Base-by-base conservation (phyloP, 2,113 vertebrate genomes). In the Dendrocopos noguchii region DNA sequence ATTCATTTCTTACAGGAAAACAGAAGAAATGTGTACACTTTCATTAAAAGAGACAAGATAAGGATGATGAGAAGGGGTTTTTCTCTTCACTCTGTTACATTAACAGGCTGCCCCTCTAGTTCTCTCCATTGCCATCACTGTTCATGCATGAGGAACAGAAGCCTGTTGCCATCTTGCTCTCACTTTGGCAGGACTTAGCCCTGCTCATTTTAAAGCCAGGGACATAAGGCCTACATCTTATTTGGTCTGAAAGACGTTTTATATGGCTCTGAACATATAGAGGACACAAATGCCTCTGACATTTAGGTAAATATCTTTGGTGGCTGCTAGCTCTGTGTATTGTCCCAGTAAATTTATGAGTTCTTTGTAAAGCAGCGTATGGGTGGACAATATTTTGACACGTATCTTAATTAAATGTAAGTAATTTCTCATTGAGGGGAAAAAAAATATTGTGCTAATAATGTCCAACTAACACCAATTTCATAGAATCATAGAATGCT, bases 81-180 rank as follows among this genome's bases (percentile, higher is more conserved):
- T 86, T 56, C 5, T 53, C 17, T 72, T 91, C 47, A 36, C n/a
- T 39, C 50, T 66, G 6, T 66, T 89, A 17, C 12, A 39, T 50
- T 18, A 52, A 0, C 33, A 42, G 24, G 15, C 8, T 89, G 25
- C n/a, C 39, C 25, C 19, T 1, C 1, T 3, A n/a, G 31, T 25
- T 56, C 64, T 19, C 20, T 65, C 59, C 39, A n/a, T 47, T 73
- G 61, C 55, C 7, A 20, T 39, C 34, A 10, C 29, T 66, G 59
- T 18, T 60, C 10, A 9, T 34, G 25, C 15, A 63, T 0, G 0
- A 80, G n/a, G 28, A 73, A 68, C 5, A 70, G 15, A 3, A 59
- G 0, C 9, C 27, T 63, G 5, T 21, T 80, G 56, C 25, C 19
- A 50, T 66, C 20, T 44, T 1, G 0, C 21, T 36, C 64, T 25